Conservation (phyloP, 2,113 vertebrate species). For the Cygnus atratus region DNA sequence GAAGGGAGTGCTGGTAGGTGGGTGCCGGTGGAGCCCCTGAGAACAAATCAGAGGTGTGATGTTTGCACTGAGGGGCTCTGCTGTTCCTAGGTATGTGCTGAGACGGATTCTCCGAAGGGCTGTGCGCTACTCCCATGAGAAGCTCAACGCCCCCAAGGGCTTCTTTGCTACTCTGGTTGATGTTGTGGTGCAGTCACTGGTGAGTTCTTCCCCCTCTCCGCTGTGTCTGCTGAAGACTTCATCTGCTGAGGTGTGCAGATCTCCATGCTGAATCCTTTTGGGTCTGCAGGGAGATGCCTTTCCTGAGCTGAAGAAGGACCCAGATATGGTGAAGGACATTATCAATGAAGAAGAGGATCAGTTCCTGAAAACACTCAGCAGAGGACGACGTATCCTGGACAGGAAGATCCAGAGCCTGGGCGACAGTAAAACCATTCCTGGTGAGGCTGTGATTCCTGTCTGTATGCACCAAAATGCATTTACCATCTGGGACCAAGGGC, state of each 20-base stretch:
- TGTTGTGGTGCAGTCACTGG: slow-evolving; percentile 92
- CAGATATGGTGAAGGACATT: slow-evolving; percentile 96
- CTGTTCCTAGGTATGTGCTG: slow-evolving; percentile 87
- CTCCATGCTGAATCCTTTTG: not conserved
- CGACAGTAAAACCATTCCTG: slow-evolving; percentile 88
- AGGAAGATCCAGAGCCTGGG: slow-evolving; percentile 94
- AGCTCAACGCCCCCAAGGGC: slow-evolving; percentile 89
- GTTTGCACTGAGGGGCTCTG: not conserved
- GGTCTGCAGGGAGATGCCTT: slow-evolving; percentile 89
- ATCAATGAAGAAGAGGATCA: slow-evolving; percentile 96
- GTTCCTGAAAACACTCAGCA: slow-evolving; percentile 96
- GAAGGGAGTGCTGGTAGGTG: not conserved
- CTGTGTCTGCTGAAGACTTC: not conserved
- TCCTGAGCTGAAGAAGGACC: slow-evolving; percentile 95
- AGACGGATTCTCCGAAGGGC: slow-evolving; percentile 95
- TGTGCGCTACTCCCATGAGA: slow-evolving; percentile 94
- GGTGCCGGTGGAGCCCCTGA: not conserved
- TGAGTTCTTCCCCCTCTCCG: slow-evolving; percentile 54
- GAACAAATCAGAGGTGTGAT: not conserved
- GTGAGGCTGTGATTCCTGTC: slow-evolving; percentile 66
- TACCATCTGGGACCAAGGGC: not conserved
- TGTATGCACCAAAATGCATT: not conserved
- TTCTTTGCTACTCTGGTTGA: slow-evolving; percentile 96
- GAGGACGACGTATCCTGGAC: slow-evolving; percentile 95
- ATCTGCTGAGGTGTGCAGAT: not conserved